A percentile compares a stretch with the other conserved stretches of the same genome.
These are phyloP conservation scores for Leucosticte australis DNA, from an alignment of 2,113 vertebrate species.

Conservation along the genomic window DNA sequence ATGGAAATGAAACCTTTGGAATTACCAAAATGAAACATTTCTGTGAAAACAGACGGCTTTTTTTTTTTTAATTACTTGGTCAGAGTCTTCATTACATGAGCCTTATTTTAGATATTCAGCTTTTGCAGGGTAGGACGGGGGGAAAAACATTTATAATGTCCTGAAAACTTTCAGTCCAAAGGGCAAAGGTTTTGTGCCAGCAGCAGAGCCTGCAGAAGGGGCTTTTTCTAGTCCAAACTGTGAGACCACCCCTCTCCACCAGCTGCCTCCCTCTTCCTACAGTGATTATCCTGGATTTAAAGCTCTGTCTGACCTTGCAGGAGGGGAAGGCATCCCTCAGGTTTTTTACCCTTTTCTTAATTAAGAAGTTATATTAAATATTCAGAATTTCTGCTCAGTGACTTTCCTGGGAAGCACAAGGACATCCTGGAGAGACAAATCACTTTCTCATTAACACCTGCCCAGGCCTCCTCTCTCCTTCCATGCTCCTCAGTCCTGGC, in stretches of 20 bases:
- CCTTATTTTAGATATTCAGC: not conserved
- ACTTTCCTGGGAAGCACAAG: conserved; percentile 46
- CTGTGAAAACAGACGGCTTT: not conserved
- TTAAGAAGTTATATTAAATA: conserved; percentile 57
- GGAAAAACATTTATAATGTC: not conserved
- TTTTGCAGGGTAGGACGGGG: not conserved
- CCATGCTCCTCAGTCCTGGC: not conserved
- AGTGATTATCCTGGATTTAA: not conserved
- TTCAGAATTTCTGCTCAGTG: conserved; percentile 39
- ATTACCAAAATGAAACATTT: conserved; percentile 23
- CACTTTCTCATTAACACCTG: conserved; percentile 51
- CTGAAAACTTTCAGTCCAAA: not conserved
- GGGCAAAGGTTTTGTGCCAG: not conserved
- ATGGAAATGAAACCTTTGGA: conserved; percentile 50
- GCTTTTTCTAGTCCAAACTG: not conserved
- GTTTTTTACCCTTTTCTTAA: conserved; percentile 40
- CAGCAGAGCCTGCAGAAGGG: not conserved
- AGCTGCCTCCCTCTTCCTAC: not conserved
- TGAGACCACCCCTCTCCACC: not conserved
- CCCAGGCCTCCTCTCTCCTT: not conserved
- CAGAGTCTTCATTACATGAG: not conserved
- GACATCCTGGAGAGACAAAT: conserved; percentile 30
- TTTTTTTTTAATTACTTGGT: not conserved
- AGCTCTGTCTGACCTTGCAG: conserved; percentile 19
- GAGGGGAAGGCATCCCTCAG: not conserved